Evolutionary conservation across 2,797 vertebrate species (phyloP).

Genomic region (Dermochelys coriacea): DNA sequence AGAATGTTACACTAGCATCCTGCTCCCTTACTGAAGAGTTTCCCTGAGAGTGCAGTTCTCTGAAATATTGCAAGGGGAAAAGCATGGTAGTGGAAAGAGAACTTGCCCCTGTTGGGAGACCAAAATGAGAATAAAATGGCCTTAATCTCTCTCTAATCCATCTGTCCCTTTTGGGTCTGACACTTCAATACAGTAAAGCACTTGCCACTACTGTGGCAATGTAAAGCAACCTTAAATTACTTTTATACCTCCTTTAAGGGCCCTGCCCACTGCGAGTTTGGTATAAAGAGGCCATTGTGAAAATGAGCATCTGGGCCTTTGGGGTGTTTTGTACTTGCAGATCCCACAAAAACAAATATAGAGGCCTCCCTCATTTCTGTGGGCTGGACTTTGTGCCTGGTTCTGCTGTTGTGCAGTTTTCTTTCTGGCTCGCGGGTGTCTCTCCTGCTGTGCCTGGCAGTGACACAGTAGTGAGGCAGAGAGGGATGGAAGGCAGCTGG

Average conservation of each 20-base stretch:
- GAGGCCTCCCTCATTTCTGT: not conserved
- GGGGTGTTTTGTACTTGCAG: not conserved
- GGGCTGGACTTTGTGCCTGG: not conserved
- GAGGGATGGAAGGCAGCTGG: not conserved
- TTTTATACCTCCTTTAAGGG: not conserved
- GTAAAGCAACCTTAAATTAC: not conserved
- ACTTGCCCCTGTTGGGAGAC: not conserved
- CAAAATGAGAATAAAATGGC: not conserved
- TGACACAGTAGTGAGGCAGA: not conserved
- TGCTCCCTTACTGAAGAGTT: not conserved
- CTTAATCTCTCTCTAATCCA: not conserved
- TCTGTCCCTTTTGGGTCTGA: not conserved
- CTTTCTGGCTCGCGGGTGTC: not conserved
- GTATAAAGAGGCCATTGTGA: not conserved
- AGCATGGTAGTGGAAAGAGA: not conserved
- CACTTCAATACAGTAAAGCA: not conserved
- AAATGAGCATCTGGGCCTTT: not conserved
- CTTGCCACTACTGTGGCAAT: not conserved
- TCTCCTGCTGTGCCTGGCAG: not conserved
- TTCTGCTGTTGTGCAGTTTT: not conserved
- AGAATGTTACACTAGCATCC: not conserved
- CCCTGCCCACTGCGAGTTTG: not conserved
- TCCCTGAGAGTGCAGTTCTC: not conserved
- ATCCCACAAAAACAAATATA: rapidly evolving
- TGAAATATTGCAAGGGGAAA: not conserved